Conservation (phyloP, 2,888 invertebrate species). For the Xestia xanthographa region DNA sequence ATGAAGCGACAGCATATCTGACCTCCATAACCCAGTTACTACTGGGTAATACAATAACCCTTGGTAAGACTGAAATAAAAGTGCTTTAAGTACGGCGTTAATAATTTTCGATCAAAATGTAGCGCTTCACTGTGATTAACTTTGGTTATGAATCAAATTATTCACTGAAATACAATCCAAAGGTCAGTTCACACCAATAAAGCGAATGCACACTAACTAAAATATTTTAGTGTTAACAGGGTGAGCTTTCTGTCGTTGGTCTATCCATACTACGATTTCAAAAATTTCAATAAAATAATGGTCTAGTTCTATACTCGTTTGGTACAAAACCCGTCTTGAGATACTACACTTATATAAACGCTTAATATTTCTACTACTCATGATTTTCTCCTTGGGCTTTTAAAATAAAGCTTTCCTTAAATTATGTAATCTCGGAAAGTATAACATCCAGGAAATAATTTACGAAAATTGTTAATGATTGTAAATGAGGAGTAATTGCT, state of each 20-base stretch:
- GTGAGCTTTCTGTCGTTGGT: not conserved
- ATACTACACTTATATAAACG: not conserved
- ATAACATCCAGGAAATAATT: constrained; percentile 24
- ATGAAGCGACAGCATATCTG: too few species aligned
- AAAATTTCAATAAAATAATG: not conserved
- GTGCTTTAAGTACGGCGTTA: not conserved
- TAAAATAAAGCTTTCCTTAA: not conserved
- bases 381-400: not conserved
- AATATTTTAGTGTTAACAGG: not conserved
- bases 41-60: too few species aligned
- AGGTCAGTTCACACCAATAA: not conserved
- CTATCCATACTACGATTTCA: not conserved
- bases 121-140: not conserved
- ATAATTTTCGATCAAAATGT: constrained; percentile 9
- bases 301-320: not conserved
- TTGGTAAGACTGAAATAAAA: not conserved
- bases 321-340: not conserved
- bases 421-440: constrained; percentile 12
- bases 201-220: not conserved
- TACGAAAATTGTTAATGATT: constrained; percentile 36
- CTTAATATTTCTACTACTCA: not conserved
- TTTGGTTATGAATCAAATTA: constrained; percentile 17
- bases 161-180: not conserved
- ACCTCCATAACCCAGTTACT: too few species aligned
- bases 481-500: constrained; percentile 55